These are phyloP conservation scores for Cyprinodon brontotheroides DNA, from an alignment of 2,113 vertebrate genomes.

Conservation along the genomic window DNA sequence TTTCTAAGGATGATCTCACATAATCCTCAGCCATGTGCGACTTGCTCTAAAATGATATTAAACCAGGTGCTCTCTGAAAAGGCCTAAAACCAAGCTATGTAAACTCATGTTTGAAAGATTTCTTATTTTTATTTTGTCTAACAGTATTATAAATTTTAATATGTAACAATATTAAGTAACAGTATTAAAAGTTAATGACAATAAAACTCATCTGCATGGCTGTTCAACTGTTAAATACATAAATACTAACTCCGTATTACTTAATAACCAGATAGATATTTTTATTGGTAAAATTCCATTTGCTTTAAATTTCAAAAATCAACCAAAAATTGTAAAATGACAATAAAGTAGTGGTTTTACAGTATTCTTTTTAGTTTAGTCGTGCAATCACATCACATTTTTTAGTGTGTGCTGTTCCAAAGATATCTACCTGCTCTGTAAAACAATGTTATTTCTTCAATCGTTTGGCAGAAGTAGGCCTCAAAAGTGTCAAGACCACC, in stretches of 20 bases:
- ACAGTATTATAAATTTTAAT: too few relatives aligned
- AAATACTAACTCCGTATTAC: neutral
- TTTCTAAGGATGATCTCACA: too few relatives aligned
- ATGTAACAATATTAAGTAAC: too few relatives aligned
- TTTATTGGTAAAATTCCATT: neutral
- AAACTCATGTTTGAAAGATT: too few relatives aligned
- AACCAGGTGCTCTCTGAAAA: too few relatives aligned
- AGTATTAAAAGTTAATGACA: too few relatives aligned
- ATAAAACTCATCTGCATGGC: neutral
- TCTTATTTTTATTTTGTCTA: too few relatives aligned
- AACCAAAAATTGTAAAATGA: neutral
- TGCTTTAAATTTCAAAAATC: neutral
- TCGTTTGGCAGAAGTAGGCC: slow-evolving; percentile 29
- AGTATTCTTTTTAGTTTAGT: neutral
- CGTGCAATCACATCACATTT: neutral
- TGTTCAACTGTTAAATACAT: too few relatives aligned
- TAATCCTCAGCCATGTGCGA: too few relatives aligned
- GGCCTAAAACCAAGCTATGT: too few relatives aligned
- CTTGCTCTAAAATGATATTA: too few relatives aligned
- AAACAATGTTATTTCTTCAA: slow-evolving; percentile 35
- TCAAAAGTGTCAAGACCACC: slow-evolving; percentile 56
- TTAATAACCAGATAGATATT: neutral
- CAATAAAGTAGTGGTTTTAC: neutral
- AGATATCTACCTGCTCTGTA: slow-evolving; percentile 7
- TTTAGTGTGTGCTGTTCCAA: neutral